Conservation (phyloP, 2,113 vertebrate species). For the Pteruthius melanotis region DNA sequence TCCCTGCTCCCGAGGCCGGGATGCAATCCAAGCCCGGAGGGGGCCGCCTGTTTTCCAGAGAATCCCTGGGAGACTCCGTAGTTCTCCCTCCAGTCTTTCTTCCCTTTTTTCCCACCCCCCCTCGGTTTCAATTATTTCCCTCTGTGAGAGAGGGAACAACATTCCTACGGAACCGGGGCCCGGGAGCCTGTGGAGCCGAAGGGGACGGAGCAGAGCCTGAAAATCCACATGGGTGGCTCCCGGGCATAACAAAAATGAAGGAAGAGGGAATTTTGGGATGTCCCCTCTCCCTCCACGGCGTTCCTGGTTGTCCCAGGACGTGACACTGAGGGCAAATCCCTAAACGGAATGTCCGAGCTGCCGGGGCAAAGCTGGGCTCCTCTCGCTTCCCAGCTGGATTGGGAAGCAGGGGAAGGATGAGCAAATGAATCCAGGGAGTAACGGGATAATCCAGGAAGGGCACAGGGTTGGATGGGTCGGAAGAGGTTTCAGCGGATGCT, state of each 20-base stretch:
- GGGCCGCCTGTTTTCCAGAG: background rate
- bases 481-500: background rate
- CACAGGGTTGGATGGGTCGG: background rate
- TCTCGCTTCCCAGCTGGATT: background rate
- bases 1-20: background rate
- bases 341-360: background rate
- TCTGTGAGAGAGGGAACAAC: background rate
- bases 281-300: background rate
- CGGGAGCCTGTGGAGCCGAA: background rate
- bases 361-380: background rate
- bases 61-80: background rate
- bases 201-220: background rate
- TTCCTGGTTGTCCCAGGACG: background rate
- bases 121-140: background rate
- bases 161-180: background rate
- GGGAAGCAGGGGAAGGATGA: background rate
- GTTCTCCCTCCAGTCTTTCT: background rate
- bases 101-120: fast-evolving
- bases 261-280: background rate
- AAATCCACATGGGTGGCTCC: conserved; percentile 31
- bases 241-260: fast-evolving
- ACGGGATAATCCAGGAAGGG: fast-evolving
- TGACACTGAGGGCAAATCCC: background rate
- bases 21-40: background rate
- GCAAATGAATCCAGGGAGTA: background rate